Conservation (phyloP, 2,888 invertebrate genomes). For the Kryphioiulus occultus region DNA sequence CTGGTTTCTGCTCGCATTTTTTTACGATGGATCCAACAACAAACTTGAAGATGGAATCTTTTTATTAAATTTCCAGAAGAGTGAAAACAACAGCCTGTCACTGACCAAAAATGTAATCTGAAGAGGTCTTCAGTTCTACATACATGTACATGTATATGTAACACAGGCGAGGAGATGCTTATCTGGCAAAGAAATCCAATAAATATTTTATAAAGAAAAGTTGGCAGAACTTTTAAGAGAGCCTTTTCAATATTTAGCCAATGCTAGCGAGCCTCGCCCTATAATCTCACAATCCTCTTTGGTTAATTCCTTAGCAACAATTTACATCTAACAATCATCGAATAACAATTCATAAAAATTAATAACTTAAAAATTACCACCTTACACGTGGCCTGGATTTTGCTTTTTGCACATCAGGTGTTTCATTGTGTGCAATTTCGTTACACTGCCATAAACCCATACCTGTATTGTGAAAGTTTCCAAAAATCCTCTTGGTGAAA, state of each 20-base stretch:
- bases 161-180: not conserved
- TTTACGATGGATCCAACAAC: not conserved
- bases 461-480: no score
- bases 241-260: not conserved
- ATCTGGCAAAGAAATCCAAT: not conserved
- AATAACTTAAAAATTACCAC: no score
- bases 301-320: no score
- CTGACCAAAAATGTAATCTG: not conserved
- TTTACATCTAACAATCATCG: no score
- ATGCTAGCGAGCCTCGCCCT: no score
- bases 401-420: no score
- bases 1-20: not conserved
- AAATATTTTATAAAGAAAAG: not conserved
- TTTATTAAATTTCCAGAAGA: slow-evolving; percentile 30
- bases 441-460: no score
- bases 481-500: no score
- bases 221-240: not conserved
- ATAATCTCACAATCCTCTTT: no score
- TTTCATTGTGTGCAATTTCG: no score
- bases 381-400: no score
- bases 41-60: slow-evolving; percentile 14
- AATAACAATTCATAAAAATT: no score
- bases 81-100: slow-evolving; percentile 29
- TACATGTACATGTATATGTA: not conserved
- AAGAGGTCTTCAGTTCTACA: not conserved